Percentiles rank a stretch among this genome's conserved stretches.
phyloP scores from a whole-genome alignment of 2,797 vertebrate species.

The Acanthurus tractus region DNA sequence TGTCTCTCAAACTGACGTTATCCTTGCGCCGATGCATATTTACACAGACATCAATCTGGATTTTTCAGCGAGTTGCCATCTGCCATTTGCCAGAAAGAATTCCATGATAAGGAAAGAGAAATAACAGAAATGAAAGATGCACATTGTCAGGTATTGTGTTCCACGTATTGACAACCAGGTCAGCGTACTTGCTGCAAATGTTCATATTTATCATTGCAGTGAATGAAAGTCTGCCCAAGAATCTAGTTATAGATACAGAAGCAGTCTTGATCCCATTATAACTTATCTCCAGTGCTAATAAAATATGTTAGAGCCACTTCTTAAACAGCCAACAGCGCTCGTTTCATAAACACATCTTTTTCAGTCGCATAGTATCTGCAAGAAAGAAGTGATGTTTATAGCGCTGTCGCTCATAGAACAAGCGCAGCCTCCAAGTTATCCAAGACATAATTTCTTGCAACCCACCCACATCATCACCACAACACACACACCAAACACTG shows the following conservation, averaged over 20 bases:
- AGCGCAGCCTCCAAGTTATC: constrained; percentile 13
- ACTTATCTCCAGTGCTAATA: constrained; percentile 22
- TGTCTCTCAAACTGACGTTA: constrained; percentile 10
- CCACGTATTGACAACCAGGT: constrained; percentile 20
- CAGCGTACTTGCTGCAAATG: constrained; percentile 18
- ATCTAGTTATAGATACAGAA: constrained; percentile 6
- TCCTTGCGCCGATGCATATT: constrained; percentile 20
- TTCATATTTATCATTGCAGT: constrained; percentile 16
- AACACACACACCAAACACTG: constrained; percentile 16
- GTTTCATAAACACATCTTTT: constrained; percentile 40
- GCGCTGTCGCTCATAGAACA: constrained; percentile 30
- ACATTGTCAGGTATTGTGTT: constrained; percentile 10
- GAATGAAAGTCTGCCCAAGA: constrained; percentile 8
- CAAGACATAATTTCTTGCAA: constrained; percentile 17
- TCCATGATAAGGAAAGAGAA: constrained; percentile 29
- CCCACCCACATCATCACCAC: constrained; percentile 15
- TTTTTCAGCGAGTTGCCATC: constrained; percentile 21
- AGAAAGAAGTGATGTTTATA: constrained; percentile 27
- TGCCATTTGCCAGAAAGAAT: constrained; percentile 33
- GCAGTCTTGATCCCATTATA: constrained; percentile 16
- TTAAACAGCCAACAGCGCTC: constrained; percentile 50
- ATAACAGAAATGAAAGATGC: constrained; percentile 6
- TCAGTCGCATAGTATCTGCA: constrained; percentile 34
- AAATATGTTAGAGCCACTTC: constrained; percentile 39
- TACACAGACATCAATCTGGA: constrained; percentile 17